A percentile compares a stretch with the other conserved stretches of the same genome.
Evolutionary conservation across 2,888 invertebrate species (phyloP).

Genomic region (Aquatica leii): DNA sequence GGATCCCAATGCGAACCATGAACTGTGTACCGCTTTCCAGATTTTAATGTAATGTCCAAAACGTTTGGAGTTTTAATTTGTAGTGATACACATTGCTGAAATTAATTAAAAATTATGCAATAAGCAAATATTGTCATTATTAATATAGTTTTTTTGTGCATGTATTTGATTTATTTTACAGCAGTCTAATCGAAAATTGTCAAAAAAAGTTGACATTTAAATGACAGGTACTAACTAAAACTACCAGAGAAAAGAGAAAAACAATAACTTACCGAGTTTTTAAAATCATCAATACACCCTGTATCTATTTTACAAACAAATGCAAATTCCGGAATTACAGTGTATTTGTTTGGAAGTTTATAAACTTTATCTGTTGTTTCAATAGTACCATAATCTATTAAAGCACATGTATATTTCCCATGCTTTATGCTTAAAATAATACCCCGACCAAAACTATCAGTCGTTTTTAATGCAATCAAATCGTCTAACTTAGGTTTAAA

Average conservation of each 20-base stretch:
- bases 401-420: conserved; percentile 31
- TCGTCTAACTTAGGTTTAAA: conserved; percentile 34
- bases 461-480: conserved; percentile 24
- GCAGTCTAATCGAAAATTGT: no score
- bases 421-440: conserved; percentile 22
- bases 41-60: neutral
- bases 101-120: neutral
- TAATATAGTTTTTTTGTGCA: no score
- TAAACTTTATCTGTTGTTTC: conserved; percentile 24
- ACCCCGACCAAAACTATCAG: conserved; percentile 31
- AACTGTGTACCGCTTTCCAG: neutral
- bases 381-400: conserved; percentile 39
- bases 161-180: no score
- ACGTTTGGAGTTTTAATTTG: conserved; percentile 14
- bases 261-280: neutral
- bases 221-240: no score
- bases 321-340: conserved; percentile 32
- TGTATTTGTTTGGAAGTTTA: conserved; percentile 22
- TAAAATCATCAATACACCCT: conserved; percentile 3
- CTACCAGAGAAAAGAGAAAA: no score
- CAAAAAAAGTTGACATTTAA: no score
- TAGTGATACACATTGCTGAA: neutral
- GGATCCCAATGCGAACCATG: conserved; percentile 4
- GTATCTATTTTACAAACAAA: conserved; percentile 25
- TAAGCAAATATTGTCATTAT: no score